Evolutionary conservation across 2,888 invertebrate species (phyloP).

Genomic region (Diogma glabrata): DNA sequence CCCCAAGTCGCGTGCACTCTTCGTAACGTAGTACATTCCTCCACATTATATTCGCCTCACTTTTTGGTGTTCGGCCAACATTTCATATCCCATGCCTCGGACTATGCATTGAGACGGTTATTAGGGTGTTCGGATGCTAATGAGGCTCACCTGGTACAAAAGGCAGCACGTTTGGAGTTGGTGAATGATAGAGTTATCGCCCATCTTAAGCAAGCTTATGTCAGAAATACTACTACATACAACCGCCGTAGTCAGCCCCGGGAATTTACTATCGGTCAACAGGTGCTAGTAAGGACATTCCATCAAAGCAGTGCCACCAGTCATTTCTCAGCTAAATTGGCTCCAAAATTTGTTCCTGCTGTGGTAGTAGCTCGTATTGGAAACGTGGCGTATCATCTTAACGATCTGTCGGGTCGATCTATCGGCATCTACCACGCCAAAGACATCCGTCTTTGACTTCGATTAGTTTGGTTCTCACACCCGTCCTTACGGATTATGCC

Average conservation of each 20-base stretch:
- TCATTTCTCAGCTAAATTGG: slow-evolving; percentile 4
- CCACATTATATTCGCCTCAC: slow-evolving; percentile 21
- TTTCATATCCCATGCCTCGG: slow-evolving; percentile 11
- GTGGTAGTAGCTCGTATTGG: neutral
- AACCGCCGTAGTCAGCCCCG: neutral
- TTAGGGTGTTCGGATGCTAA: neutral
- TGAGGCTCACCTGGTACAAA: neutral
- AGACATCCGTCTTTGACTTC: no score
- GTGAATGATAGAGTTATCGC: no score
- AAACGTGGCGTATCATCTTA: neutral
- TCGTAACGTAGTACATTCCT: slow-evolving; percentile 21
- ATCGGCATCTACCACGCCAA: slow-evolving; percentile 2
- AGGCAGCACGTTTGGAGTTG: neutral
- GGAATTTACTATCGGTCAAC: neutral
- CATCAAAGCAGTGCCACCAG: neutral
- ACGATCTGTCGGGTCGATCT: neutral
- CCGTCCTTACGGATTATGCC: no score
- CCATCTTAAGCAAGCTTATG: neutral
- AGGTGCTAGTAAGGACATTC: neutral
- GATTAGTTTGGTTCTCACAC: no score
- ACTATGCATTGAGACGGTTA: neutral
- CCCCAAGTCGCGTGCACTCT: slow-evolving; percentile 21
- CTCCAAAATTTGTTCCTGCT: neutral
- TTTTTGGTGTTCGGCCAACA: slow-evolving; percentile 21
- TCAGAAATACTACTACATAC: neutral